A percentile compares a stretch with the other conserved stretches of the same genome.
Evolutionary conservation across 1,140 invertebrate genomes (phyloP).

Genomic region (Anoplolepis gracilipes): DNA sequence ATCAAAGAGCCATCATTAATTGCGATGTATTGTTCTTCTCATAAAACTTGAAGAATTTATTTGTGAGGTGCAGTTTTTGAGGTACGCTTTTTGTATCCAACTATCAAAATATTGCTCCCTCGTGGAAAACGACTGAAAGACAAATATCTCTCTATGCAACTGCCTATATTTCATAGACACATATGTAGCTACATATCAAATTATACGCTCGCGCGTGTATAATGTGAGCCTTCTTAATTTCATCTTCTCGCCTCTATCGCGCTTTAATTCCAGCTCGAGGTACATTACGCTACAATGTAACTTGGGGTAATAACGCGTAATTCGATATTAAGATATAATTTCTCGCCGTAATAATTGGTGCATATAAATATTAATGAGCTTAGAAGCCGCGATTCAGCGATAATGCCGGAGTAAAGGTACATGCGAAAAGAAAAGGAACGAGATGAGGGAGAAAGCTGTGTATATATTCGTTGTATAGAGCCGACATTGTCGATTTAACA

Average conservation of each 20-base stretch:
- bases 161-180: neutral
- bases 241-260: slow-evolving; percentile 13
- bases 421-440: slow-evolving; percentile 17
- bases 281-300: slow-evolving; percentile 26
- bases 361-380: slow-evolving; percentile 53
- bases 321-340: slow-evolving; percentile 56
- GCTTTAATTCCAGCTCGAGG: slow-evolving; percentile 32
- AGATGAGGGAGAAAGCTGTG: slow-evolving; percentile 40
- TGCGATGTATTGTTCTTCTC: neutral
- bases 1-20: neutral
- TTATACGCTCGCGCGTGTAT: slow-evolving; percentile 3
- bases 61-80: no score
- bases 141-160: neutral
- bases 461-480: neutral
- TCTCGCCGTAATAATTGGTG: slow-evolving; percentile 33
- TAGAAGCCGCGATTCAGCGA: slow-evolving; percentile 46
- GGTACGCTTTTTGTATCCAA: neutral
- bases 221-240: slow-evolving; percentile 42
- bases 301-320: slow-evolving; percentile 47
- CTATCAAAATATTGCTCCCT: neutral
- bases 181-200: slow-evolving; percentile 9
- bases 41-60: neutral
- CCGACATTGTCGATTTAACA: slow-evolving; percentile 47
- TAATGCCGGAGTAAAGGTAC: slow-evolving; percentile 38
- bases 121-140: neutral